phyloP scores from a whole-genome alignment of 2,113 vertebrate species.

The Pampusana beccarii region DNA sequence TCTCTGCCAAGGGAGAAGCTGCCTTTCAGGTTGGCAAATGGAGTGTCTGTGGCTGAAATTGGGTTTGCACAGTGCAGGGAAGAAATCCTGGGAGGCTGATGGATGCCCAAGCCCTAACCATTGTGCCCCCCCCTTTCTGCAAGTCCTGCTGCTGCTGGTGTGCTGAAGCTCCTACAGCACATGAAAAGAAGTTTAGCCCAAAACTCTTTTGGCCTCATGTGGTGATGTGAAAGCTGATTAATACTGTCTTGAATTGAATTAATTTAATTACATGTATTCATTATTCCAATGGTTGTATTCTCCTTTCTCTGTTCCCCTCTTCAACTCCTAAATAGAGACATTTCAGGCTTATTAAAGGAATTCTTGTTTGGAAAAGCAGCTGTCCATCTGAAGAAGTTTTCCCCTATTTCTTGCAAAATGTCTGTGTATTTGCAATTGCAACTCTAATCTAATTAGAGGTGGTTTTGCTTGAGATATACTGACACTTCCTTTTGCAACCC shows the following conservation, averaged over 20 bases:
- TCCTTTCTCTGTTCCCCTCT: background rate
- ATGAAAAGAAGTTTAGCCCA: background rate
- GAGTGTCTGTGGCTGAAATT: background rate
- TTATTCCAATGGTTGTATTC: background rate
- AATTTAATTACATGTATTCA: background rate
- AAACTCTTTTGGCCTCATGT: background rate
- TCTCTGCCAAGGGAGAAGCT: background rate
- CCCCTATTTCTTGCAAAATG: background rate
- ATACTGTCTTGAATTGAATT: background rate
- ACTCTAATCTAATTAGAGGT: background rate
- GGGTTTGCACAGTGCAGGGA: background rate
- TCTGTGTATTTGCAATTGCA: background rate
- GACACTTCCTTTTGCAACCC: background rate
- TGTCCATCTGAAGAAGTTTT: background rate
- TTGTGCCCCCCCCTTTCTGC: background rate
- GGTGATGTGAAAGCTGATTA: background rate
- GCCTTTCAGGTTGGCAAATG: background rate
- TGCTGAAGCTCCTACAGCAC: background rate
- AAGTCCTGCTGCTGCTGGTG: rapidly evolving
- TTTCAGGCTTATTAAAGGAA: background rate
- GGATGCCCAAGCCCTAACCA: background rate
- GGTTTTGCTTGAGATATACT: background rate
- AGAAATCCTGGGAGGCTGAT: background rate
- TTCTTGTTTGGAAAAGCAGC: background rate
- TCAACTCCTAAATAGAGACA: background rate